A percentile compares a stretch with the other conserved stretches of the same genome.
phyloP scores from a whole-genome alignment of 2,888 invertebrate genomes.

The Rapana venosa region DNA sequence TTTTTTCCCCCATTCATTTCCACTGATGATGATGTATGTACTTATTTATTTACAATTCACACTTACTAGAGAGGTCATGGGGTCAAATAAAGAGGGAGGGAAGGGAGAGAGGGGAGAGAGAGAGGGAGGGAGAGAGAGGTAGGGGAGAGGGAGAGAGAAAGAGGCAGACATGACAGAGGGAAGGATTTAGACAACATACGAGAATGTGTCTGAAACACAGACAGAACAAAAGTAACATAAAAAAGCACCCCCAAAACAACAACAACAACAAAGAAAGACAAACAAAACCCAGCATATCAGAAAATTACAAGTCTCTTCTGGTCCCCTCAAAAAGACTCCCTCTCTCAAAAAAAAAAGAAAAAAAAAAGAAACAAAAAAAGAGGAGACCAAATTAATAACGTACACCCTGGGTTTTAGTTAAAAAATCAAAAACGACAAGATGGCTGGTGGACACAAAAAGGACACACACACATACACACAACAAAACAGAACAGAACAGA shows the following conservation, averaged over 20 bases:
- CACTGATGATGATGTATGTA: too few species aligned
- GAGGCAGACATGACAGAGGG: not conserved
- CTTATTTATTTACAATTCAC: too few species aligned
- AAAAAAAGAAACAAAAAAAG: too few species aligned
- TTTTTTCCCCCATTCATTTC: too few species aligned
- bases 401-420: not conserved
- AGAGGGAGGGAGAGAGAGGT: not conserved
- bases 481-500: too few species aligned
- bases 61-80: not conserved
- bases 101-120: not conserved
- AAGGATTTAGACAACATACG: not conserved
- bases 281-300: not conserved
- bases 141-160: not conserved
- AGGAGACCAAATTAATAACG: not conserved
- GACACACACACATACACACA: too few species aligned
- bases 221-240: not conserved
- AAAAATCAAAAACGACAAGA: not conserved
- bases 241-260: not conserved
- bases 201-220: too few species aligned
- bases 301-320: too few species aligned
- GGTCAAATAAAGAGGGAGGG: not conserved
- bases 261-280: not conserved
- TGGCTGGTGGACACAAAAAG: too few species aligned
- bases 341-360: too few species aligned
- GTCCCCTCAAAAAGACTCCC: too few species aligned